Percentiles rank a stretch among this genome's conserved stretches.
phyloP scores from a whole-genome alignment of 2,113 vertebrate genomes.

The Callopanchax toddi region DNA sequence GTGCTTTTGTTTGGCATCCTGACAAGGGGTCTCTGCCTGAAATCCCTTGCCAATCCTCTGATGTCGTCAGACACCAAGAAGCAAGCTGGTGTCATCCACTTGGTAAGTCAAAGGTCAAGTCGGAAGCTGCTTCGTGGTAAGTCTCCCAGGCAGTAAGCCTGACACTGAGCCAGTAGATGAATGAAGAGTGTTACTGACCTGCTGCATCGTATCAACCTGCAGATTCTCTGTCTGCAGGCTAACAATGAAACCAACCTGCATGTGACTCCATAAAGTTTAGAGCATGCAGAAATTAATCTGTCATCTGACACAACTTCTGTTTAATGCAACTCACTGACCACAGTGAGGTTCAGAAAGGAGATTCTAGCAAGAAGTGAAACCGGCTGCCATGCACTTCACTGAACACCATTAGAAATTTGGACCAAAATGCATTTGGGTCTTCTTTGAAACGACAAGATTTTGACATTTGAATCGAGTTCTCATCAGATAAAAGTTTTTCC shows the following conservation, averaged over 20 bases:
- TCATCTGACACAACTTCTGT: neutral
- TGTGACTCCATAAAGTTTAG: neutral
- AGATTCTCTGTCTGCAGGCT: neutral
- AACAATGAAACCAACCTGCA: neutral
- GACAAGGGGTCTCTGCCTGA: conserved; percentile 37
- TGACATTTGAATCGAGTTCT: conserved; percentile 1
- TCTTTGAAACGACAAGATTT: neutral
- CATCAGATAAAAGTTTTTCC: neutral
- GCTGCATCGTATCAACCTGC: conserved; percentile 1
- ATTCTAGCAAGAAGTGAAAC: conserved; percentile 20
- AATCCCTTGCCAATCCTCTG: conserved; percentile 63
- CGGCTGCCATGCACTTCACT: neutral
- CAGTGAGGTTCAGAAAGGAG: neutral
- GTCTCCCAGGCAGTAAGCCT: conserved; percentile 43
- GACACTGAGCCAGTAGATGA: conserved; percentile 59
- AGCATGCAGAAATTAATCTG: neutral
- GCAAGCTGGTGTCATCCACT: conserved; percentile 73
- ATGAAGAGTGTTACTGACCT: conserved; percentile 44
- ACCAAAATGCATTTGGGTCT: neutral
- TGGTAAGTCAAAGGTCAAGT: conserved; percentile 69
- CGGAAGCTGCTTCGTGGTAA: conserved; percentile 53
- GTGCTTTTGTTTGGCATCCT: conserved; percentile 32
- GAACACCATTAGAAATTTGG: neutral
- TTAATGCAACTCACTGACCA: neutral
- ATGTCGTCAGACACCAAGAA: conserved; percentile 65